A percentile compares a stretch with the other conserved stretches of the same genome.
phyloP scores from a whole-genome alignment of 2,888 invertebrate genomes.

The Strigamia maritima region DNA sequence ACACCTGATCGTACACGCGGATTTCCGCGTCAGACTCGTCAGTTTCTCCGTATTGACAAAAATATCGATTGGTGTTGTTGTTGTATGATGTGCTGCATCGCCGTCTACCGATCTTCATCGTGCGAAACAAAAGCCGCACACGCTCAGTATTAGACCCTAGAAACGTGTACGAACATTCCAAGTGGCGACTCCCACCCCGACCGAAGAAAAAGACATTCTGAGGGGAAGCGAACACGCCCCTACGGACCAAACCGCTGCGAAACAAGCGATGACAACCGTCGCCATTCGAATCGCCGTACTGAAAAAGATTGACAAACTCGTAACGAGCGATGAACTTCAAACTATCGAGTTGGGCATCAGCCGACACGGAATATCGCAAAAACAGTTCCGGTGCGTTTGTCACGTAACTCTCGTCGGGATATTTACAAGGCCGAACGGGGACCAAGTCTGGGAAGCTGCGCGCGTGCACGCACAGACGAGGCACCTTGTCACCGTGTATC shows the following conservation, averaged over 20 bases:
- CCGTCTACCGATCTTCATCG: conserved; percentile 62
- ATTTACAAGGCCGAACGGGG: conserved; percentile 46
- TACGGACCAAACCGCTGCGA: conserved; percentile 44
- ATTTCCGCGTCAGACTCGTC: conserved; percentile 42
- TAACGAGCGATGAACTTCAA: conserved; percentile 73
- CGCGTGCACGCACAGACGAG: conserved; percentile 45
- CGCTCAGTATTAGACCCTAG: conserved; percentile 67
- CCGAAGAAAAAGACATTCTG: conserved; percentile 78
- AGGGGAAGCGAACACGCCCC: conserved; percentile 68
- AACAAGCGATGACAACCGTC: conserved; percentile 45
- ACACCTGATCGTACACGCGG: conserved; percentile 43
- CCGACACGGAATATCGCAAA: conserved; percentile 68
- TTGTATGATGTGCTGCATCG: conserved; percentile 66
- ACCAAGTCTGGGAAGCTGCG: conserved; percentile 44
- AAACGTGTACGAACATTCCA: conserved; percentile 72
- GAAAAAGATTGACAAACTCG: conserved; percentile 68
- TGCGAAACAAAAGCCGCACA: conserved; percentile 65
- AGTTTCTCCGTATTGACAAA: conserved; percentile 56
- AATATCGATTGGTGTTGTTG: conserved; percentile 66
- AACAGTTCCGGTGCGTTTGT: conserved; percentile 72
- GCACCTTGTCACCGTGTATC: conserved; percentile 40
- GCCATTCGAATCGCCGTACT: conserved; percentile 44
- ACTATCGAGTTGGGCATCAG: conserved; percentile 75
- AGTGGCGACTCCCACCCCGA: conserved; percentile 71
- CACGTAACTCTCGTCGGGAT: conserved; percentile 68